These are phyloP conservation scores for Drosophila pseudotakahashii DNA, from an alignment of 2,888 invertebrate species.

Conservation along the genomic window DNA sequence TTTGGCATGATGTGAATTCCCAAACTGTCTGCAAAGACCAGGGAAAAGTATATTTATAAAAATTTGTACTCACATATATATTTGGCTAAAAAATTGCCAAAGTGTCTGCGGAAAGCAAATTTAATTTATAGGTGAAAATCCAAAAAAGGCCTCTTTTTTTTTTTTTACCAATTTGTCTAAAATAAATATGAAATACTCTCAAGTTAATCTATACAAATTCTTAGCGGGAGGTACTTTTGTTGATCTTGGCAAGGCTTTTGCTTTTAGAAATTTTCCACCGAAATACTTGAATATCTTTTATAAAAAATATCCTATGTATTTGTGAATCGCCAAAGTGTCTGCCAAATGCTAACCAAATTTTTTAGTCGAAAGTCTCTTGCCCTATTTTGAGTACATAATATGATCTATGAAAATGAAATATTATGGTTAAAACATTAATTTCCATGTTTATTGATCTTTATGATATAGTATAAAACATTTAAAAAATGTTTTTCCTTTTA, in stretches of 20 bases:
- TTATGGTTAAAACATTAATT: not conserved
- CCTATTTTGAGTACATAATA: not conserved
- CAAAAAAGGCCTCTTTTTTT: not conserved
- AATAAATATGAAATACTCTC: slow-evolving; percentile 8
- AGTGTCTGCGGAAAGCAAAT: slow-evolving; percentile 52
- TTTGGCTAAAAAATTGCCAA: slow-evolving; percentile 63
- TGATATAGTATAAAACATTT: too few species aligned
- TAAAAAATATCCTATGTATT: not conserved
- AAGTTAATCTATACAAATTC: not conserved
- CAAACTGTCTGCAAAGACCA: slow-evolving; percentile 68
- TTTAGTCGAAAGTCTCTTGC: not conserved
- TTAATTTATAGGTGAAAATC: slow-evolving; percentile 34
- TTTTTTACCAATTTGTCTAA: slow-evolving; percentile 1
- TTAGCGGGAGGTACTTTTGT: not conserved
- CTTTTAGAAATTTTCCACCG: slow-evolving; percentile 1
- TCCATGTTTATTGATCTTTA: too few species aligned
- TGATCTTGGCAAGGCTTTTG: slow-evolving; percentile 3
- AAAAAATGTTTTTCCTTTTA: not conserved
- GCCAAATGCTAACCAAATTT: not conserved
- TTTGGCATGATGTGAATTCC: slow-evolving; percentile 73
- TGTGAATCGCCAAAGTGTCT: slow-evolving; percentile 8
- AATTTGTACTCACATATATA: slow-evolving; percentile 25
- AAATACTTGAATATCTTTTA: not conserved
- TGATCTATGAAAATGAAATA: not conserved
- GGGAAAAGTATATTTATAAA: slow-evolving; percentile 23